Base-by-base conservation (phyloP, 2,797 vertebrate genomes). In the Helarctos malayanus region DNA sequence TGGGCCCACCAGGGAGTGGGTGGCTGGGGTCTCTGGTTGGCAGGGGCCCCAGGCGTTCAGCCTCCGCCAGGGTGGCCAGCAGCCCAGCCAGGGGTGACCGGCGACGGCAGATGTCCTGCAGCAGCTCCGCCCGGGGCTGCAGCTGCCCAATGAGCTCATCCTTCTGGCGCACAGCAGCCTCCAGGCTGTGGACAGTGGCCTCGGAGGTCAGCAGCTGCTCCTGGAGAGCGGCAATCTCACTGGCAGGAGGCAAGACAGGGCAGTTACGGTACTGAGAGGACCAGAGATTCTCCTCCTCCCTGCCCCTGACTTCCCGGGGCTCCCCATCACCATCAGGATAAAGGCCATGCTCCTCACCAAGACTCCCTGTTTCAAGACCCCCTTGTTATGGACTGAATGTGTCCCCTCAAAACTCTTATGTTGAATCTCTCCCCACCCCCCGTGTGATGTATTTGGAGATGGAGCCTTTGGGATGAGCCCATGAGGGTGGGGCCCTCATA, bases 11-110 rank as follows among this genome's bases (percentile, higher is more conserved):
- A 0, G 97, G 94, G 8, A 98, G 97, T 0, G 96, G 98, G 18
- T 97, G 97, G 84, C 96, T 83, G 8, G 71, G 56, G 29, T 97
- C 97, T 12, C 94, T 95, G 29, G 95, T 87, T 0, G 97, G 88
- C 54, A 98, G 63, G 6, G 98, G 98, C 4, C 98, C 98, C 89
- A 99, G 97, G 23, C 97, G 98, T 87, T 99, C 99, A 0, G 98
- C 99, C 93, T 99, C 98, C 0, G 98, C 98, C 98, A 99, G 99
- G 92, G 98, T 97, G 0, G 99, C 98, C 96, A 99, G 97, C 94
- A 99, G 98, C 49, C 98, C 96, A 49, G 99, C 98, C 88, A 99
- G 96, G 27, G 98, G 96, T 0, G 98, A 98, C 4, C 99, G 98
- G 91, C 94, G 98, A 83, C 98, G 98, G 91, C 99, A 99, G 93